Base-by-base conservation (phyloP, 1,140 invertebrate species). In the Rhagoletis zephyria region DNA sequence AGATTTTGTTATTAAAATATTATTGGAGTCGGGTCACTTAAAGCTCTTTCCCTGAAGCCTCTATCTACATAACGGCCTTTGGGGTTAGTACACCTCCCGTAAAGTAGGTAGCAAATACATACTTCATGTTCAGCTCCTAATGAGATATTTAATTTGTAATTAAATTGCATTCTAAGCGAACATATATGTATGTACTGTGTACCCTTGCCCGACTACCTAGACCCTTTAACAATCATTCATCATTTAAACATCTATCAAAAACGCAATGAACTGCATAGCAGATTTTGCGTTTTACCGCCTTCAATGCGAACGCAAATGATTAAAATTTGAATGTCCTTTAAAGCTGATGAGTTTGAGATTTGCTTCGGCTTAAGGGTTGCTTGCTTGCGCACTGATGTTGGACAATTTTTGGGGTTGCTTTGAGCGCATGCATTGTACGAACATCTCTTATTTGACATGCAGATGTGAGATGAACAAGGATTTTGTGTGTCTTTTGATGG, bases 391-490 rank as follows among this genome's bases (percentile, higher is more conserved):
- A 3, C 3, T 16, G 61, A 63, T 14, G 4, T 63, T 14, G 12
- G 61, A 63, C 61, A 7, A 63, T 14, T 59, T 59, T 81, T 81
- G 74, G 74, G 74, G 74, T 81, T 51, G 74, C 74, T 81, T 30
- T n/a, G 67, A 5, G 10, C n/a, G 30, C 9, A 67, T 30, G 74
- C n/a, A 12, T 77, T 77, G 40, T 77, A 16, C 16, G 10, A 3
- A 81, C 16, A 16, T 12, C 12, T 45, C 85, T 85, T 60, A 42
- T 85, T 63, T 40, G 85, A 85, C 42, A 85, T 85, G 85, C 85
- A 85, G 85, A 85, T 85, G 85, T 85, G 85, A 30, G 30, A 63
- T 85, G 56, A 63, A 85, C 56, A 85, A 63, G 85, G 40, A 85
- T 63, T 61, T 85, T 85, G 56, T 45, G 56, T 85, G 85, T 85